Base-by-base conservation (phyloP, 2,888 invertebrate species). In the Napeogenes inachia region DNA sequence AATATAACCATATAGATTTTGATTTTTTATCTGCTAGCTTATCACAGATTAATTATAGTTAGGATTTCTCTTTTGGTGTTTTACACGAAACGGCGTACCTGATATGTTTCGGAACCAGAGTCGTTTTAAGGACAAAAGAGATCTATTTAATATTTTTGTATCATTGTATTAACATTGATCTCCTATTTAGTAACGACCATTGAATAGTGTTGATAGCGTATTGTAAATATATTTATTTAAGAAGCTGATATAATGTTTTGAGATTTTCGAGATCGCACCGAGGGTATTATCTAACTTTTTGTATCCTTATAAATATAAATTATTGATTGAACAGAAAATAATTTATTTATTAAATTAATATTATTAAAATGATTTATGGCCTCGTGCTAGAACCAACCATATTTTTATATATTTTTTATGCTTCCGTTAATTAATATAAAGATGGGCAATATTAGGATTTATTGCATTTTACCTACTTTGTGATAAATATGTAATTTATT, bases 401-500 rank as follows among this genome's bases (percentile, higher is more conserved):
- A 30, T 50, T 30, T 50, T 50, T 50, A n/a, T 50, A 50, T 50
- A 50, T 50, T 30, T 30, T n/a, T 50, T 30, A 50, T 50, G 6
- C 13, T 47, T 47, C 50, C 21, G 30, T 50, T 30, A 50, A 42
- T 12, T 10, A 42, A 10, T 42, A 42, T 42, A 59, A 47, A 62
- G 35, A 47, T 55, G 30, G 30, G 60, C 54, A 62, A 57, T 62
- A 64, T 65, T 59, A 60, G 56, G 45, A 35, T 42, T 50, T 68
- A 61, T 63, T 55, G 62, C 55, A 63, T 62, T 60, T 69, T 71
- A 72, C 68, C 70, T 64, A 59, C 68, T 70, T 72, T 79, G 79
- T 79, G 79, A 78, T 77, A 77, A 57, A 64, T 60, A 46, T 69
- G 67, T 67, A 68, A 65, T 65, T 67, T 71, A 70, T 73, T 74